phyloP scores from a whole-genome alignment of 2,113 vertebrate species.

The Cricetomys ansorgei region DNA sequence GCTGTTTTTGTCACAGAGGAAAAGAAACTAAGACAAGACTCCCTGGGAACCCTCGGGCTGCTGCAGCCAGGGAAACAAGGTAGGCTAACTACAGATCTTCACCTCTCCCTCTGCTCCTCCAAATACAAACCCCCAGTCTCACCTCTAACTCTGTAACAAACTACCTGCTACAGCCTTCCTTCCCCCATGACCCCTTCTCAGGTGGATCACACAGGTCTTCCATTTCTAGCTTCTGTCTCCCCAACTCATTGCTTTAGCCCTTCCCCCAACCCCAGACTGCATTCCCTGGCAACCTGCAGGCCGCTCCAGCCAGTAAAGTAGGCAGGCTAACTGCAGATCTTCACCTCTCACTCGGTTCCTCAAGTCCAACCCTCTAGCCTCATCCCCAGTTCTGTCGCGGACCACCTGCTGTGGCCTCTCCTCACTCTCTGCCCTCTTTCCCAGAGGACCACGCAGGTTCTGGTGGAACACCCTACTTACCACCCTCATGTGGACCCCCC shows the following conservation, averaged over 20 bases:
- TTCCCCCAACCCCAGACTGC: neutral
- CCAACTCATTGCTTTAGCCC: neutral
- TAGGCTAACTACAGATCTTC: too few species aligned
- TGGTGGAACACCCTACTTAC: neutral
- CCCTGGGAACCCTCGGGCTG: too few species aligned
- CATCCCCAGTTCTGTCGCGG: neutral
- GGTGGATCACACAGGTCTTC: neutral
- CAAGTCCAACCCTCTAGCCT: neutral
- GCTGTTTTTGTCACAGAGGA: too few species aligned
- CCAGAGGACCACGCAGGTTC: neutral
- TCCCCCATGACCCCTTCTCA: too few species aligned
- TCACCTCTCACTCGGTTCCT: neutral
- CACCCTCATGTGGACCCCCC: neutral
- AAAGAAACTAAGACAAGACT: too few species aligned
- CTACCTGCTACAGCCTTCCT: too few species aligned
- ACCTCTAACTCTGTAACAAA: too few species aligned
- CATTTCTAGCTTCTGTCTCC: neutral
- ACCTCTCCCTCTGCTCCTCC: too few species aligned
- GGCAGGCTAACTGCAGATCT: neutral
- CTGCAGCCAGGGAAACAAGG: too few species aligned
- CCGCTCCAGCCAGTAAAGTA: neutral
- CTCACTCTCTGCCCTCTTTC: neutral
- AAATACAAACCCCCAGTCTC: too few species aligned
- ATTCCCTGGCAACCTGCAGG: neutral
- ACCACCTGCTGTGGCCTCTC: neutral